A percentile compares a stretch with the other conserved stretches of the same genome.
These are phyloP conservation scores for Lagorchestes hirsutus DNA, from an alignment of 2,797 vertebrate species.

Conservation along the genomic window DNA sequence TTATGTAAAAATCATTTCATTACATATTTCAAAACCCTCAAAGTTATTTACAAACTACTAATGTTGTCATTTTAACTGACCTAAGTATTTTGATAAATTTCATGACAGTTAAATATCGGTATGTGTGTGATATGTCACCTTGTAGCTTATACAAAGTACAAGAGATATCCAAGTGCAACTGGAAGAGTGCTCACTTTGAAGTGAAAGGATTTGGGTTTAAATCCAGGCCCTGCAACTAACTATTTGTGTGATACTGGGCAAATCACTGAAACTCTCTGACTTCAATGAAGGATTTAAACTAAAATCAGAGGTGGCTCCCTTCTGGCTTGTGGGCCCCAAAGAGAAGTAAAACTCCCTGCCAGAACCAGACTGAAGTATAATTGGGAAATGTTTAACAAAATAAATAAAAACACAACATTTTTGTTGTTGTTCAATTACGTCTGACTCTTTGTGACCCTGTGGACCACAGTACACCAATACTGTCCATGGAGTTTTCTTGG, in stretches of 20 bases:
- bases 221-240: neutral
- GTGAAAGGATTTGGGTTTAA: neutral
- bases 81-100: neutral
- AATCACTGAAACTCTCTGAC: neutral
- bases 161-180: neutral
- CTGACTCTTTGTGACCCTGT: neutral
- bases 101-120: neutral
- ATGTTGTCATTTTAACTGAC: neutral
- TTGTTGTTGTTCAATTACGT: neutral
- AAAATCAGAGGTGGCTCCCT: neutral
- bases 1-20: constrained; percentile 31
- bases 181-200: neutral
- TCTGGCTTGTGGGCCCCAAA: neutral
- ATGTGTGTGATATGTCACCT: neutral
- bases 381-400: neutral
- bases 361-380: neutral
- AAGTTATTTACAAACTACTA: constrained; percentile 16
- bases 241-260: neutral
- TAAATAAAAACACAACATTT: neutral
- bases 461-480: neutral
- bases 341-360: neutral
- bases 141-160: neutral
- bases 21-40: constrained; percentile 29
- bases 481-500: neutral
- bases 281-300: neutral